Percentiles rank a stretch among this genome's conserved stretches.
phyloP scores from a whole-genome alignment of 2,888 invertebrate genomes.

The Tipula unca region DNA sequence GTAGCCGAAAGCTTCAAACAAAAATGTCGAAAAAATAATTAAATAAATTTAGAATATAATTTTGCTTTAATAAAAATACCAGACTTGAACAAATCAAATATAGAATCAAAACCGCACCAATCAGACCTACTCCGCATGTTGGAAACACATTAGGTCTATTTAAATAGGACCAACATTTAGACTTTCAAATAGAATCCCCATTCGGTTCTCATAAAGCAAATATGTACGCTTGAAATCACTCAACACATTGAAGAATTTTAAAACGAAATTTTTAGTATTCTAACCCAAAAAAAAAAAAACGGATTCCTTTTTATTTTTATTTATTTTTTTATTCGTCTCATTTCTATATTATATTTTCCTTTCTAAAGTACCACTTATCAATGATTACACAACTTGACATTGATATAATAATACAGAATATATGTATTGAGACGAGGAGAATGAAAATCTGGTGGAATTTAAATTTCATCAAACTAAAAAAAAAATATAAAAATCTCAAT shows the following conservation, averaged over 20 bases:
- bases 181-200: neutral
- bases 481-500: neutral
- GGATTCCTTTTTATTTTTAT: neutral
- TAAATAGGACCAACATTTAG: neutral
- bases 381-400: constrained; percentile 2
- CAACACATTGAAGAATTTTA: neutral
- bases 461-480: neutral
- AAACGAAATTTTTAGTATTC: neutral
- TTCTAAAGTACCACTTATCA: neutral
- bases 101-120: neutral
- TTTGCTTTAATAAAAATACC: too few relatives aligned
- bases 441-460: neutral
- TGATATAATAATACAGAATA: neutral
- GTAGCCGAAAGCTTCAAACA: neutral
- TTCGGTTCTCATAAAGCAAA: neutral
- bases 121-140: neutral
- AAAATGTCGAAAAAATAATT: neutral
- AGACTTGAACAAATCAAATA: neutral
- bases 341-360: neutral
- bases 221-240: neutral
- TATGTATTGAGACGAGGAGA: neutral
- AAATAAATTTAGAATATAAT: neutral
- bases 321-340: neutral
- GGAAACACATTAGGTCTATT: neutral
- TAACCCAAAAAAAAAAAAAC: neutral